These are phyloP conservation scores for Onychostoma macrolepis DNA, from an alignment of 2,113 vertebrate genomes.

Conservation along the genomic window DNA sequence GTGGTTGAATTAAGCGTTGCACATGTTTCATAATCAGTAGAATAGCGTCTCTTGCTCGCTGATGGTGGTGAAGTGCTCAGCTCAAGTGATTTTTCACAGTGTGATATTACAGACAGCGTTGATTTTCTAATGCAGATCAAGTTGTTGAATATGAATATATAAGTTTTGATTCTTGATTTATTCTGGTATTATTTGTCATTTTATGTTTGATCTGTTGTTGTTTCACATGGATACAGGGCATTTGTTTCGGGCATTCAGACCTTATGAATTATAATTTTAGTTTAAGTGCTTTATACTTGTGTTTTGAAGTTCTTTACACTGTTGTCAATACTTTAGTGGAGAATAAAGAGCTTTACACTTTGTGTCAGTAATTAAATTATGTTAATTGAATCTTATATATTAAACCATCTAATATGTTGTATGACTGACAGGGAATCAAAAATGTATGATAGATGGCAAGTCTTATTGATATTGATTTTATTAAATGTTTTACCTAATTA, in stretches of 20 bases:
- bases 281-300: background rate
- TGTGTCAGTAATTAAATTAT: background rate
- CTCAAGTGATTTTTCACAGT: background rate
- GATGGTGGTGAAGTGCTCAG: background rate
- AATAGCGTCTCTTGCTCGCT: slow-evolving; percentile 21
- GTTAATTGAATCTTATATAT: background rate
- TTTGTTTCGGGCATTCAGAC: background rate
- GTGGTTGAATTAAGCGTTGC: slow-evolving; percentile 3
- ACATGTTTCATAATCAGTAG: slow-evolving; percentile 8
- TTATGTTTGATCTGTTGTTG: background rate
- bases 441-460: background rate
- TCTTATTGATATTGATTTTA: background rate
- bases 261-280: background rate
- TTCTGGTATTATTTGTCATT: background rate
- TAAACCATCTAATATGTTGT: background rate
- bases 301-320: background rate
- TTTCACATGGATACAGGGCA: background rate
- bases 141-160: background rate
- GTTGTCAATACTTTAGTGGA: background rate
- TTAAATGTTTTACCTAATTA: slow-evolving; percentile 23
- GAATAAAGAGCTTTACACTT: background rate
- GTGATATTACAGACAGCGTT: slow-evolving; percentile 11
- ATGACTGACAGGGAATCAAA: slow-evolving; percentile 1
- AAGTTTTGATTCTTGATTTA: background rate
- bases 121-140: slow-evolving; percentile 12